phyloP scores from a whole-genome alignment of 2,888 invertebrate genomes.

The Andrena chrysosceles region DNA sequence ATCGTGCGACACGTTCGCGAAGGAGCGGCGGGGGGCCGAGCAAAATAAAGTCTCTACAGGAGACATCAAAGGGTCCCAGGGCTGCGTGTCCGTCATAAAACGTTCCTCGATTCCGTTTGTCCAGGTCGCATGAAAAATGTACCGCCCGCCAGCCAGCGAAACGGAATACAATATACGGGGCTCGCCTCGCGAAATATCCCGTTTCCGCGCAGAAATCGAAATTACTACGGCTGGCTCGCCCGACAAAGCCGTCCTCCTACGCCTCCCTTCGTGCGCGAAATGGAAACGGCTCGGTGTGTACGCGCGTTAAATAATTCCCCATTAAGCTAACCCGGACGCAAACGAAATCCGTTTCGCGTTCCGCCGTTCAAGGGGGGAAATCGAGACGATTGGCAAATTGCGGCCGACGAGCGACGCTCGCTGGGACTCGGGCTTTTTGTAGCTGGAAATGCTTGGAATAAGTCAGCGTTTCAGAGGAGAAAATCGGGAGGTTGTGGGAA shows the following conservation, averaged over 20 bases:
- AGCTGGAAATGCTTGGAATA: not conserved
- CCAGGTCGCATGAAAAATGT: conserved; percentile 52
- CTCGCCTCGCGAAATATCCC: conserved; percentile 21
- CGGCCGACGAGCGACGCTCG: not conserved
- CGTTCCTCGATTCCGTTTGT: conserved; percentile 60
- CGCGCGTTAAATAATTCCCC: conserved; percentile 54
- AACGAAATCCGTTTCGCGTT: not conserved
- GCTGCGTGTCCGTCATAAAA: conserved; percentile 44
- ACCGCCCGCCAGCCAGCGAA: conserved; percentile 33
- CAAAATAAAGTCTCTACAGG: conserved; percentile 43
- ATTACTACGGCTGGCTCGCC: conserved; percentile 40
- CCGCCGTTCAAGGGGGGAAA: not conserved
- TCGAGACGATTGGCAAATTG: not conserved
- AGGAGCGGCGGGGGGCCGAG: not conserved
- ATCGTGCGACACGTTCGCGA: conserved; percentile 3
- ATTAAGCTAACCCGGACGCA: conserved; percentile 31
- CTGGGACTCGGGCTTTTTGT: not conserved
- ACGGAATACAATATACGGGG: conserved; percentile 54
- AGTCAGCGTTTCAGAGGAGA: not conserved
- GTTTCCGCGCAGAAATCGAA: conserved; percentile 44
- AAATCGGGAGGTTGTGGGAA: not conserved
- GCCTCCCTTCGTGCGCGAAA: conserved; percentile 24
- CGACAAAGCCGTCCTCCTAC: conserved; percentile 45
- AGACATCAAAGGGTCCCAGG: conserved; percentile 45
- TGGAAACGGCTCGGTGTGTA: conserved; percentile 17